phyloP scores from a whole-genome alignment of 2,888 invertebrate genomes.

The Dicranocentrus wangi region DNA sequence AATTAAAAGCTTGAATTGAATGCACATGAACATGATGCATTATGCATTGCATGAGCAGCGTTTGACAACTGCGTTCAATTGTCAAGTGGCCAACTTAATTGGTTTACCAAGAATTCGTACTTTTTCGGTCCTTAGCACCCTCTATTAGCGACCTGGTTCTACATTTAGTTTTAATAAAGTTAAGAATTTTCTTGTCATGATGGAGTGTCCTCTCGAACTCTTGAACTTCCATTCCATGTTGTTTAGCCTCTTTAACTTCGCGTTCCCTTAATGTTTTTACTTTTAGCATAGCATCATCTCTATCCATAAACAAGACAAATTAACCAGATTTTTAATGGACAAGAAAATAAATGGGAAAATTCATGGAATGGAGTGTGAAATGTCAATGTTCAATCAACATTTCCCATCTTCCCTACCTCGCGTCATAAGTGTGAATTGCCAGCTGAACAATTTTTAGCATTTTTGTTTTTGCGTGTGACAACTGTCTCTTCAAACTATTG shows the following conservation, averaged over 20 bases:
- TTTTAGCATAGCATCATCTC: slow-evolving; percentile 66
- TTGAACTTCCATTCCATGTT: slow-evolving; percentile 71
- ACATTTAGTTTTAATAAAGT: slow-evolving; percentile 66
- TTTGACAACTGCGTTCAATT: too few relatives aligned
- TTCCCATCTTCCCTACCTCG: too few relatives aligned
- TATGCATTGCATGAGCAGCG: background rate
- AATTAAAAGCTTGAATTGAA: slow-evolving; percentile 1
- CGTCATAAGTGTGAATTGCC: slow-evolving; percentile 90
- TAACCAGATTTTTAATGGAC: too few relatives aligned
- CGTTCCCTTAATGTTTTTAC: slow-evolving; percentile 59
- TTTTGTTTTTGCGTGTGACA: slow-evolving; percentile 86
- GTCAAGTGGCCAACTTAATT: too few relatives aligned
- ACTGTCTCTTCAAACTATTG: slow-evolving; percentile 84
- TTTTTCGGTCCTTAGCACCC: slow-evolving; percentile 31
- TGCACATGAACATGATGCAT: background rate
- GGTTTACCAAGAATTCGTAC: too few relatives aligned
- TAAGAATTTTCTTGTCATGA: slow-evolving; percentile 66
- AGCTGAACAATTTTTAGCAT: slow-evolving; percentile 91
- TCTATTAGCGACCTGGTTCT: slow-evolving; percentile 56
- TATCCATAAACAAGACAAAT: slow-evolving; percentile 12
- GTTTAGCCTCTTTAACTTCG: slow-evolving; percentile 69
- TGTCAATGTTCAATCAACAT: too few relatives aligned
- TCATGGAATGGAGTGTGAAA: too few relatives aligned
- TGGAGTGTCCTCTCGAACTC: slow-evolving; percentile 69
- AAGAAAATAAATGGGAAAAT: too few relatives aligned